A percentile compares a stretch with the other conserved stretches of the same genome.
Conservation (phyloP, 1,140 invertebrate species). For the Formica selysi region DNA sequence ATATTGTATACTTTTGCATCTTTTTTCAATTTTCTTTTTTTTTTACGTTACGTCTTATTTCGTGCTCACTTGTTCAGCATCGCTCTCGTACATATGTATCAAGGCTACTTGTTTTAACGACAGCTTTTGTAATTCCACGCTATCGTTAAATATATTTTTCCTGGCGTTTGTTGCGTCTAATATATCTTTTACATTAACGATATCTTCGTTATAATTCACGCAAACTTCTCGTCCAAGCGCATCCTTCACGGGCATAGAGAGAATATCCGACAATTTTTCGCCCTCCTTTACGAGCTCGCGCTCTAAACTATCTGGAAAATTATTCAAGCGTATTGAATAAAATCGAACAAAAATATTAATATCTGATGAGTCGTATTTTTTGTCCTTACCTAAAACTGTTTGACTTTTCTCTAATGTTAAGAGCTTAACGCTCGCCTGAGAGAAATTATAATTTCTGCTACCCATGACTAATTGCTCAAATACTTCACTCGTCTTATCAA, state of each 20-base stretch:
- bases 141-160: slow-evolving; percentile 90
- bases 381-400: slow-evolving; percentile 77
- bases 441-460: slow-evolving; percentile 87
- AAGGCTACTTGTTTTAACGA: slow-evolving; percentile 92
- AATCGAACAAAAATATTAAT: slow-evolving; percentile 19
- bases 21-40: slow-evolving; percentile 2
- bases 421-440: slow-evolving; percentile 86
- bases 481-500: slow-evolving; percentile 89
- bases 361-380: background rate
- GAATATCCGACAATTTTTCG: slow-evolving; percentile 92
- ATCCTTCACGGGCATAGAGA: slow-evolving; percentile 93
- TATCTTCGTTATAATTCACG: slow-evolving; percentile 91
- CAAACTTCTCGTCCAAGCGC: slow-evolving; percentile 91
- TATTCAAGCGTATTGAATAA: background rate
- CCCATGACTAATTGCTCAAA: slow-evolving; percentile 90
- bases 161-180: slow-evolving; percentile 89
- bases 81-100: slow-evolving; percentile 91
- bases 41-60: slow-evolving; percentile 10
- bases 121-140: slow-evolving; percentile 90
- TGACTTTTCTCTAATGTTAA: slow-evolving; percentile 87
- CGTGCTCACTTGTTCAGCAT: slow-evolving; percentile 88
- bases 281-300: slow-evolving; percentile 91
- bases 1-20: slow-evolving; percentile 29
- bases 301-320: slow-evolving; percentile 88
- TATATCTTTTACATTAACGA: slow-evolving; percentile 90